Evolutionary conservation across 2,797 vertebrate genomes (phyloP).

Genomic region (Nothura maculosa): DNA sequence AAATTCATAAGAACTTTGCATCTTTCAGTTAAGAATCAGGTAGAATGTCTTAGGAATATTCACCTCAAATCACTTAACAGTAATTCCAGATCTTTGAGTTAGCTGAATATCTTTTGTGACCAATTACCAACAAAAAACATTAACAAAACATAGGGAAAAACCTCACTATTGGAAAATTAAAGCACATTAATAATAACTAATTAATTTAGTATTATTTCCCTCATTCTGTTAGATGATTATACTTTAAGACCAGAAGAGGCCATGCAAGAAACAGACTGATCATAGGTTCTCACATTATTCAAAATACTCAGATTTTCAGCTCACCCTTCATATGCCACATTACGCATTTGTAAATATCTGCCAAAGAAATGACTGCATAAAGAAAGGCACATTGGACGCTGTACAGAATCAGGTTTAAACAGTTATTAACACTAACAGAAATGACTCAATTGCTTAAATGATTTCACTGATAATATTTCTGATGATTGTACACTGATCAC

Average conservation of each 20-base stretch:
- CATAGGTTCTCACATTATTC: neutral
- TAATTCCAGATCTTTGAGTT: neutral
- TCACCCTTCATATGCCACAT: neutral
- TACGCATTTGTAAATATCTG: neutral
- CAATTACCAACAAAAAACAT: neutral
- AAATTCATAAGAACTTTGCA: neutral
- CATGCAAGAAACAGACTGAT: neutral
- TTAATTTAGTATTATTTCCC: neutral
- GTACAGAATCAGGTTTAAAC: neutral
- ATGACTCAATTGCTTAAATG: neutral
- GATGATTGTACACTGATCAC: neutral
- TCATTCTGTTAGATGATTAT: neutral
- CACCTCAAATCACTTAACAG: neutral
- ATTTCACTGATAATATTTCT: neutral
- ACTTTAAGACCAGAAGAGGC: neutral
- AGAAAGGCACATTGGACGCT: neutral
- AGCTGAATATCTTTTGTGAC: neutral
- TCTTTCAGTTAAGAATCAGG: neutral
- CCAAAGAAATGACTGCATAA: neutral
- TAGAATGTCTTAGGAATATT: neutral
- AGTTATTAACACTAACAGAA: neutral
- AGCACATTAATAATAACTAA: neutral
- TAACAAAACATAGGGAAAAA: neutral
- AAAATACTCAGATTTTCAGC: neutral
- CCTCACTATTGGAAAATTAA: neutral